Base-by-base conservation (phyloP, 2,888 invertebrate genomes). In the Drosophila niveifrons region DNA sequence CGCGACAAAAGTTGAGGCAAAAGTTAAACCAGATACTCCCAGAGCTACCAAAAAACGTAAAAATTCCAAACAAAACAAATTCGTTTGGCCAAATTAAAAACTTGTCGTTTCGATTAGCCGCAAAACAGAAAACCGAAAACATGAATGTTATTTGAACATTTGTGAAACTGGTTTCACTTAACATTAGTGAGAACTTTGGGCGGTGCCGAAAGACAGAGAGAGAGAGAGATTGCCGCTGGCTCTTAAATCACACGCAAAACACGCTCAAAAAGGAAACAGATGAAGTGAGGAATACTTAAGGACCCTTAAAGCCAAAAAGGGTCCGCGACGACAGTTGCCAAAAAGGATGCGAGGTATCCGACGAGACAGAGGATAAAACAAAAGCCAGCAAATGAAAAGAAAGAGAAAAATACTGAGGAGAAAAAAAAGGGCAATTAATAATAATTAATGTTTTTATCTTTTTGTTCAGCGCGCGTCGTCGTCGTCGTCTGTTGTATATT, bases 361-460 rank as follows among this genome's bases (percentile, higher is more conserved):
- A 66, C 63, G 64, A 65, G 71, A 65, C 72, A 46, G 59, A 55
- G 79, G 73, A 75, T 68, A 71, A 74, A 75, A 76, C 77, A 77
- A 76, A 76, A 73, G 69, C 65, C 51, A 56, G 55, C 66, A 41
- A 64, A 58, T 34, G 41, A 15, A 62, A 36, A 13, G 47, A 64
- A 50, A 43, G 31, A 28, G 43, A 29, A 8, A 23, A 23, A 47
- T 10, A 7, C n/a, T 4, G 41, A 34, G 28, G 47, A 53, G 58
- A 68, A 15, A 80, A 78, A 82, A 88, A 89, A 84, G 84, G 81
- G 88, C 90, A 90, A 90, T 90, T 90, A 90, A 91, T 90, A 90
- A 90, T 90, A 91, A 90, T 91, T 90, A 90, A 90, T 90, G 90
- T 90, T 90, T 84, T 90, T 91, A 90, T 90, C 82, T 88, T 78